Base-by-base conservation (phyloP, 1,140 invertebrate genomes). In the Acyrthosiphon pisum region DNA sequence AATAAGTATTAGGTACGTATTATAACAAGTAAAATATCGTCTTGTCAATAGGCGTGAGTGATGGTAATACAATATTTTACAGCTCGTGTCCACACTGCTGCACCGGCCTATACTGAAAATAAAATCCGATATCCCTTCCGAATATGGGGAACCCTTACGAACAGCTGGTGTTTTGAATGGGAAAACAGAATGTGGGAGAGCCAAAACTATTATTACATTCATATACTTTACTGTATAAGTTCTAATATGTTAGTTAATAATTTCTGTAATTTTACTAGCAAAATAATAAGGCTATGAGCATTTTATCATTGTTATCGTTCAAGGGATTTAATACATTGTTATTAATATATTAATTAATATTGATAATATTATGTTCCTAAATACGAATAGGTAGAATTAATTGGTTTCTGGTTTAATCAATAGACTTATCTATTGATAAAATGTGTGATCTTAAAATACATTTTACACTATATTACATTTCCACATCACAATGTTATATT, bases 11-110 rank as follows among this genome's bases (percentile, higher is more conserved):
- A 53, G 50, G 6, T 53, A 22, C 7, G 9, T 11, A 30, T 9
- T 60, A 60, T 91, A 50, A 91, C 48, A 14, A 68, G 41, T 48
- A n/a, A 91, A 81, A 91, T 68, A 81, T 91, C 44, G 44, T 81
- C 30, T 91, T 48, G 68, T 37, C 44, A 11, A 7, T 26, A 48
- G 3, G 30, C 23, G 1, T 44, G 44, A 48, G 44, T 48, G 90
- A 9, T 26, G 46, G 86, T 50, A 50, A 50, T 88, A 35, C 30
- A 35, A 41, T 86, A 26, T 11, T 86, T 30, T 11, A 30, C 26
- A 46, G 7, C 11, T 30, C 22, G 23, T 86, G 23, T 86, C 23
- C 23, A 30, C 7, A 44, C 26, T 30, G 41, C 9, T 30, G 9
- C 30, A 4, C 26, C 9, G 26, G 50, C 50, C 37, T 41, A 44